Evolutionary conservation across 2,113 vertebrate species (phyloP).

Genomic region (Oncorhynchus gorbuscha): DNA sequence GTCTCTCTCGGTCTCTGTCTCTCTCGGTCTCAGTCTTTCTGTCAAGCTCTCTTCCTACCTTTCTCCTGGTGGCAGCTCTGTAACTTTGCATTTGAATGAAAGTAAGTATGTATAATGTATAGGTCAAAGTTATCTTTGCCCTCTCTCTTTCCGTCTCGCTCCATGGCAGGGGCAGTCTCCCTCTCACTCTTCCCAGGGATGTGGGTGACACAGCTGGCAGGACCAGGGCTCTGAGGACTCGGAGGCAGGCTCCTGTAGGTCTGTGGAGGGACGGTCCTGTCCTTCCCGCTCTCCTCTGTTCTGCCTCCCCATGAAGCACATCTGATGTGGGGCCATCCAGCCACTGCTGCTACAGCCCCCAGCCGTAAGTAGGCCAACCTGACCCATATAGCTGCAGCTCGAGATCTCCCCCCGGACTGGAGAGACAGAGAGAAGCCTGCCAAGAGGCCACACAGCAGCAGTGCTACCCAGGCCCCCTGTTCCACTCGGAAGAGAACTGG

Average conservation of each 20-base stretch:
- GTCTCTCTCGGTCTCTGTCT: too few relatives aligned
- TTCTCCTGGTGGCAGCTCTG: too few relatives aligned
- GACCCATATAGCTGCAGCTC: constrained; percentile 50
- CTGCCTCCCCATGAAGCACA: constrained; percentile 30
- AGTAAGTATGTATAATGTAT: too few relatives aligned
- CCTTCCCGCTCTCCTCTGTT: background rate
- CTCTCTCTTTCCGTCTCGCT: background rate
- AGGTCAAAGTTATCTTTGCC: too few relatives aligned
- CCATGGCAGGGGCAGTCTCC: background rate
- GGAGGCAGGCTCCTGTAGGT: background rate
- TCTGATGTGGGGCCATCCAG: constrained; percentile 35
- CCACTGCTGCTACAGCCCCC: background rate
- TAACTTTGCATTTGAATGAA: too few relatives aligned
- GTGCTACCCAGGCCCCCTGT: background rate
- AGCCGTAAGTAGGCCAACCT: constrained; percentile 55
- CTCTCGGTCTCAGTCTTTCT: too few relatives aligned
- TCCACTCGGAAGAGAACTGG: too few relatives aligned
- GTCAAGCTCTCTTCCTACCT: too few relatives aligned
- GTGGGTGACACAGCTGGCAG: constrained; percentile 14
- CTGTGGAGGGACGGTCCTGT: background rate
- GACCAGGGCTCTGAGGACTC: background rate
- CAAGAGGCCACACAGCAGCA: background rate
- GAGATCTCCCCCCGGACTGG: background rate
- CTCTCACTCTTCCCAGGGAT: background rate
- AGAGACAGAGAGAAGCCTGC: background rate